phyloP scores from a whole-genome alignment of 2,797 vertebrate genomes.

The Acanthis flammea region DNA sequence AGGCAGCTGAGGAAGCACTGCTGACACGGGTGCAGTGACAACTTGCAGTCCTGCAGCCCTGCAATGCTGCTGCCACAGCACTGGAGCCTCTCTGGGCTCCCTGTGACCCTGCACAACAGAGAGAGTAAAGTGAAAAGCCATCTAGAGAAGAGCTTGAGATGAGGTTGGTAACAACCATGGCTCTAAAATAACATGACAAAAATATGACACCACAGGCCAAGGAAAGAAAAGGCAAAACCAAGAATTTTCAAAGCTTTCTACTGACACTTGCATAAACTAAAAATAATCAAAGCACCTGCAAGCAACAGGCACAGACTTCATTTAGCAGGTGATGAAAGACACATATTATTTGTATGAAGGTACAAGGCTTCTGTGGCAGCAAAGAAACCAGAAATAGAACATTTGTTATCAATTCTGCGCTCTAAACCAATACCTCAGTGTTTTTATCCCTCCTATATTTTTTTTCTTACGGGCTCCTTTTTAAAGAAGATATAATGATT shows the following conservation, averaged over 20 bases:
- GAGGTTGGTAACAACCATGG: not conserved
- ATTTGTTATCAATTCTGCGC: constrained; percentile 38
- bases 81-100: not conserved
- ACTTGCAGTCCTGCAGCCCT: not conserved
- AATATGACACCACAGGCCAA: not conserved
- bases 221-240: not conserved
- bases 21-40: not conserved
- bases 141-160: not conserved
- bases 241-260: constrained; percentile 25
- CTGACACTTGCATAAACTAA: not conserved
- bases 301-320: constrained; percentile 4
- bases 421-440: not conserved
- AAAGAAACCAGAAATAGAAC: constrained; percentile 31
- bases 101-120: rapidly evolving
- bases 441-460: not conserved
- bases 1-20: not conserved
- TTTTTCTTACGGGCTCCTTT: constrained; percentile 35
- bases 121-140: not conserved
- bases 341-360: not conserved
- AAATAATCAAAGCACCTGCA: constrained; percentile 44
- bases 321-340: constrained; percentile 47
- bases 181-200: not conserved
- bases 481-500: constrained; percentile 8
- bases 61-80: rapidly evolving
- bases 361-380: not conserved